Conservation (phyloP, 2,888 invertebrate species). For the Volucella inflata region DNA sequence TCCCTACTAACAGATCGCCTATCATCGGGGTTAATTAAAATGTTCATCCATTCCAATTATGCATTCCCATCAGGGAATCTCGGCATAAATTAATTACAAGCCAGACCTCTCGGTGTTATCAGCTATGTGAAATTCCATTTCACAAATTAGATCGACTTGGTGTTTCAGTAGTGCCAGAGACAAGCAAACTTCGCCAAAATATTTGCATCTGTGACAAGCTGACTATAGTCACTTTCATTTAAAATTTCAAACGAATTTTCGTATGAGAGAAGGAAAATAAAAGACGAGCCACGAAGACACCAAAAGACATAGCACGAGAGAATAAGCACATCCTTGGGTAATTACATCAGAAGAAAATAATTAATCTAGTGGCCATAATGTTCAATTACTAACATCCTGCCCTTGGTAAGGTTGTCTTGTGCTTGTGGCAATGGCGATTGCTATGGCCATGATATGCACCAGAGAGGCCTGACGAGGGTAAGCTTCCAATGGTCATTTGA, state of each 20-base stretch:
- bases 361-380: conserved; percentile 43
- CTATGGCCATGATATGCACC: not conserved
- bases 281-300: not conserved
- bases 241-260: conserved; percentile 33
- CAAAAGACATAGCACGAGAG: too few species aligned
- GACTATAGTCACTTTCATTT: conserved; percentile 34
- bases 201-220: too few species aligned
- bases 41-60: conserved; percentile 66
- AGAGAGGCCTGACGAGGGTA: not conserved
- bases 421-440: not conserved
- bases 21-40: conserved; percentile 61
- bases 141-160: conserved; percentile 39
- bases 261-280: not conserved
- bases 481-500: not conserved
- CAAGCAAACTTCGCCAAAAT: too few species aligned
- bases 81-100: conserved; percentile 59
- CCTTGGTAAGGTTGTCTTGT: not conserved
- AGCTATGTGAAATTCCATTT: conserved; percentile 25
- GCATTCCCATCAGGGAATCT: conserved; percentile 57
- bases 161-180: not conserved
- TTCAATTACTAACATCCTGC: conserved; percentile 25
- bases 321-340: conserved; percentile 28
- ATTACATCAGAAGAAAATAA: conserved; percentile 38
- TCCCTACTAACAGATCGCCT: conserved; percentile 29
- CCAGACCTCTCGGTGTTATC: conserved; percentile 8